Conservation (phyloP, 2,113 vertebrate genomes). For the Lagopus muta region DNA sequence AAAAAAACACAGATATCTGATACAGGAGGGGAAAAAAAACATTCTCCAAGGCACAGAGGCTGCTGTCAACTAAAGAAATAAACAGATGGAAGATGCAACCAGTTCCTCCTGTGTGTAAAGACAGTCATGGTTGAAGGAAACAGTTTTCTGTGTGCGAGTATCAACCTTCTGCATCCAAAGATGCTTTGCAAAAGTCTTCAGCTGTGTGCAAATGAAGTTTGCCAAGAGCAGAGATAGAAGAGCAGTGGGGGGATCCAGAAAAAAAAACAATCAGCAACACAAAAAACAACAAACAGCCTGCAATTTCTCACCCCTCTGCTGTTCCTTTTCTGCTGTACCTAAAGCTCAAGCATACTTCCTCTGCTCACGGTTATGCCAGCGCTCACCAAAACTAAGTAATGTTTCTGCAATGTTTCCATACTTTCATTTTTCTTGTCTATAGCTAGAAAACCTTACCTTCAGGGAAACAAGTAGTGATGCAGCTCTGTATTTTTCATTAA, state of each 20-base stretch:
- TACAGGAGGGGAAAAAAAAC: rapidly evolving
- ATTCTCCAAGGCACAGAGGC: neutral
- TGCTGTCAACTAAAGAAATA: neutral
- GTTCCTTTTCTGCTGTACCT: neutral
- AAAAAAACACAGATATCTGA: neutral
- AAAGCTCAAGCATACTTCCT: neutral
- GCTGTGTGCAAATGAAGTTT: neutral
- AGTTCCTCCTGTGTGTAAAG: neutral
- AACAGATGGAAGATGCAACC: neutral
- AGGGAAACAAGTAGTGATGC: neutral
- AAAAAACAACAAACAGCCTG: neutral
- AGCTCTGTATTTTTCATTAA: neutral
- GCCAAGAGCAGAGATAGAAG: neutral
- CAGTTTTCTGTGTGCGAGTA: neutral
- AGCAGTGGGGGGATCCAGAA: neutral
- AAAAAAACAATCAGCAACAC: neutral
- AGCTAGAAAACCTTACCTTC: neutral
- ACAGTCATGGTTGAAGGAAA: neutral
- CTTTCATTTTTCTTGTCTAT: neutral
- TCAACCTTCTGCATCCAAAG: neutral
- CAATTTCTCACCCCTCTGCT: neutral
- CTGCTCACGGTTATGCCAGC: neutral
- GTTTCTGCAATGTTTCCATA: neutral
- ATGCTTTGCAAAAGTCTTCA: neutral
- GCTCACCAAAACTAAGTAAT: neutral